phyloP scores from a whole-genome alignment of 1,140 invertebrate genomes.

The Drosophila pachea region DNA sequence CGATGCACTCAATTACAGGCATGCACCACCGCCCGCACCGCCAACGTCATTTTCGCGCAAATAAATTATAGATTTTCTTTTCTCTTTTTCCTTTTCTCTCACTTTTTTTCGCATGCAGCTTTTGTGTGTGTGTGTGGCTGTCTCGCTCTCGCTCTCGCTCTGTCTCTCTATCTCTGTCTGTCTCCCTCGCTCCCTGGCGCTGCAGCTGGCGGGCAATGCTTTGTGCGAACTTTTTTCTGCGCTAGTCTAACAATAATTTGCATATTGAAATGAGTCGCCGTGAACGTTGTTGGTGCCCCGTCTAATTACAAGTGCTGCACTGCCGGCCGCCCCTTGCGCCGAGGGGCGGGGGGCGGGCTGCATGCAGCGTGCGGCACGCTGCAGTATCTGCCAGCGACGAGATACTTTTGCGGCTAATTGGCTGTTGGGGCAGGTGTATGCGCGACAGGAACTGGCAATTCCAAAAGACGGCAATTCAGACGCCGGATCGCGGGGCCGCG shows the following conservation, averaged over 20 bases:
- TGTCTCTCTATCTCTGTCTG: no score
- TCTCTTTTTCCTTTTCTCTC: slow-evolving; percentile 41
- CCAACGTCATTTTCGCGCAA: slow-evolving; percentile 50
- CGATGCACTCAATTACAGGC: slow-evolving; percentile 72
- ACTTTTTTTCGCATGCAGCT: slow-evolving; percentile 18
- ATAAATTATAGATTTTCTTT: slow-evolving; percentile 72
- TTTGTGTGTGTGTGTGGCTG: slow-evolving; percentile 28
- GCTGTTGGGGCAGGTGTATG: slow-evolving; percentile 50
- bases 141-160: slow-evolving; percentile 36
- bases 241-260: slow-evolving; percentile 48
- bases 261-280: slow-evolving; percentile 49
- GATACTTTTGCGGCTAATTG: slow-evolving; percentile 48
- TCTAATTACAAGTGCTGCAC: slow-evolving; percentile 49
- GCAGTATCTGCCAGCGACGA: slow-evolving; percentile 21
- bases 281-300: slow-evolving; percentile 33
- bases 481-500: background rate
- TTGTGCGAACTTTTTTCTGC: slow-evolving; percentile 38
- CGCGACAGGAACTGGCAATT: slow-evolving; percentile 31
- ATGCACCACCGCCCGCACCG: slow-evolving; percentile 46
- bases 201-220: slow-evolving; percentile 31
- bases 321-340: slow-evolving; percentile 23
- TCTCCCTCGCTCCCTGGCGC: slow-evolving; percentile 38
- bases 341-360: slow-evolving; percentile 8
- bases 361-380: slow-evolving; percentile 6
- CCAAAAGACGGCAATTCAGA: slow-evolving; percentile 21